These are phyloP conservation scores for Bagarius yarrelli DNA, from an alignment of 2,113 vertebrate genomes.

Conservation along the genomic window DNA sequence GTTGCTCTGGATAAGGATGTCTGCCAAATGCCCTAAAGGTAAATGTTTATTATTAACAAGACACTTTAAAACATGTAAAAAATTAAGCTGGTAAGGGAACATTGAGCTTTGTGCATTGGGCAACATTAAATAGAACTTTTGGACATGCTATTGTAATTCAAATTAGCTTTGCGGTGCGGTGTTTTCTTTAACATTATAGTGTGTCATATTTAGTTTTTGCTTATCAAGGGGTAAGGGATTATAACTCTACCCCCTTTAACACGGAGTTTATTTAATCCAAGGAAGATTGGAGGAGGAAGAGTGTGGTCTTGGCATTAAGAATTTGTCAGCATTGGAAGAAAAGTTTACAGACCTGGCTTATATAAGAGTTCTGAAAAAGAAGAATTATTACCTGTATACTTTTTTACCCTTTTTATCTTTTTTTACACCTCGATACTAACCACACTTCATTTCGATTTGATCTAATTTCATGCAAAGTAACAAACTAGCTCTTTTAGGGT, in stretches of 20 bases:
- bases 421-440: background rate
- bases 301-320: conserved; percentile 23
- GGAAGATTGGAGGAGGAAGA: background rate
- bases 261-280: conserved; percentile 16
- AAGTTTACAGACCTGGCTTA: conserved; percentile 20
- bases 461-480: background rate
- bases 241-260: background rate
- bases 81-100: background rate
- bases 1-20: too few species aligned
- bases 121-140: background rate
- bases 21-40: too few species aligned
- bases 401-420: background rate
- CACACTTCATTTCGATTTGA: background rate
- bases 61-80: background rate
- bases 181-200: background rate
- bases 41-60: background rate
- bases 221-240: background rate
- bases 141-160: background rate
- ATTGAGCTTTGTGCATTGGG: background rate
- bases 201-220: background rate
- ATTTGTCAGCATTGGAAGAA: conserved; percentile 27
- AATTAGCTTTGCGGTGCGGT: background rate
- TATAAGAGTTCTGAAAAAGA: background rate
- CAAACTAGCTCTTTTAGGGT: conserved; percentile 14
- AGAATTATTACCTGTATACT: background rate